Evolutionary conservation across 2,797 vertebrate species (phyloP).

Genomic region (Clamator glandarius): DNA sequence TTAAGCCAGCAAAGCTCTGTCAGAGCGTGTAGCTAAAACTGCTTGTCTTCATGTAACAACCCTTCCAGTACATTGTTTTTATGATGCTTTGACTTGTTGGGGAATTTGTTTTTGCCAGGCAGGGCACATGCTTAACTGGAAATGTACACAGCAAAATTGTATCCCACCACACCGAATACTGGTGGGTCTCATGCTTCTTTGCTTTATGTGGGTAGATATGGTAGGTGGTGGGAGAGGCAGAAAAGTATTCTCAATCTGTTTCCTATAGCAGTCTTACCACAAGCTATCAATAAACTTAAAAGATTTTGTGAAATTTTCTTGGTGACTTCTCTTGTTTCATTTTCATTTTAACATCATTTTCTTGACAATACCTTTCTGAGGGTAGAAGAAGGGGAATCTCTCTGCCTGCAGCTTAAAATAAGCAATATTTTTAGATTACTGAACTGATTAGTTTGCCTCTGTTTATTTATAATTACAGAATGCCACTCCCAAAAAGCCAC

Average conservation of each 20-base stretch:
- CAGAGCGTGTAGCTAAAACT: not conserved
- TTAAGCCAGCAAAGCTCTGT: not conserved
- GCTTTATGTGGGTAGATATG: not conserved
- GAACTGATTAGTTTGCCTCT: not conserved
- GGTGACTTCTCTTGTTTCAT: not conserved
- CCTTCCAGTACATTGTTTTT: not conserved
- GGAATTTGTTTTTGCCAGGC: not conserved
- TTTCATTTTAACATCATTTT: not conserved
- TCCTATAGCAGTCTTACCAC: not conserved
- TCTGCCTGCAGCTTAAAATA: not conserved
- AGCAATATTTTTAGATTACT: not conserved
- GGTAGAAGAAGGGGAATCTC: not conserved
- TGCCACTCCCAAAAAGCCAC: not conserved
- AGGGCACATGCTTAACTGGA: not conserved
- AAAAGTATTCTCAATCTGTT: slow-evolving; percentile 3
- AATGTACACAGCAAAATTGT: not conserved
- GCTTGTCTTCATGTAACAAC: not conserved
- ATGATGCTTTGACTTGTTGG: not conserved
- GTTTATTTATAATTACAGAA: not conserved
- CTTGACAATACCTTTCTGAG: not conserved
- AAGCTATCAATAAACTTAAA: slow-evolving; percentile 21
- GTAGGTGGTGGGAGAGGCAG: not conserved
- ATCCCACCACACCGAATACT: not conserved
- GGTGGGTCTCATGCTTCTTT: not conserved
- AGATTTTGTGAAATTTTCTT: not conserved